phyloP scores from a whole-genome alignment of 2,888 invertebrate species.

The Eupithecia centaureata region DNA sequence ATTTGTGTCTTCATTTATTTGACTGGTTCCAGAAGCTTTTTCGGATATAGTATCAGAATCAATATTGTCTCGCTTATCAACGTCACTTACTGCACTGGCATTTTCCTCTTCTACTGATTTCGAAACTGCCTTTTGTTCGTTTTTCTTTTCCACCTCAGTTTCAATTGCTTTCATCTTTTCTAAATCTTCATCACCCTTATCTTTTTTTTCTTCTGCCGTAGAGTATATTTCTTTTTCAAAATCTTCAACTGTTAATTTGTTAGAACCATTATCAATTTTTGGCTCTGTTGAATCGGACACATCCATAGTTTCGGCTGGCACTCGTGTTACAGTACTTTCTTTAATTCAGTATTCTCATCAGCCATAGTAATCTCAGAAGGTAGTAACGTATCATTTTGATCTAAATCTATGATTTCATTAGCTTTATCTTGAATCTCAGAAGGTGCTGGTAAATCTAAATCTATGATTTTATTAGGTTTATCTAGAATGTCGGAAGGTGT shows the following conservation, averaged over 20 bases:
- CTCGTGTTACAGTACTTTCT: background rate
- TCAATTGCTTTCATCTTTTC: constrained; percentile 11
- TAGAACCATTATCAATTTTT: background rate
- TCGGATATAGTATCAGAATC: background rate
- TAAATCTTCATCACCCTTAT: background rate
- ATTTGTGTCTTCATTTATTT: background rate
- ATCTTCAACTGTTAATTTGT: background rate
- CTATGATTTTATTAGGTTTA: constrained; percentile 10
- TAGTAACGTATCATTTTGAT: constrained; percentile 6
- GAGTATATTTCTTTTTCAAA: constrained; percentile 4
- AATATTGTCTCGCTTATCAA: background rate
- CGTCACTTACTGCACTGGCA: background rate
- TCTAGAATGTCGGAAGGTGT: background rate
- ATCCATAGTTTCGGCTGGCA: background rate
- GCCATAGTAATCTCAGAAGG: constrained; percentile 1
- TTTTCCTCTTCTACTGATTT: constrained; percentile 3
- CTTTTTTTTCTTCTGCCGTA: background rate
- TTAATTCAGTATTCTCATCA: background rate
- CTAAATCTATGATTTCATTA: constrained; percentile 19
- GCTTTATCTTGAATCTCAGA: constrained; percentile 8
- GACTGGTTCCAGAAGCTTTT: background rate
- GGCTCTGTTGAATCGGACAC: background rate
- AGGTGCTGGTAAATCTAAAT: too few species aligned
- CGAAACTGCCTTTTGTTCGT: background rate
- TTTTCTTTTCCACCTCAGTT: constrained; percentile 11